Evolutionary conservation across 2,888 invertebrate genomes (phyloP), one percentile per base, ranked within the genome.

Genomic region (Melolontha melolontha): DNA sequence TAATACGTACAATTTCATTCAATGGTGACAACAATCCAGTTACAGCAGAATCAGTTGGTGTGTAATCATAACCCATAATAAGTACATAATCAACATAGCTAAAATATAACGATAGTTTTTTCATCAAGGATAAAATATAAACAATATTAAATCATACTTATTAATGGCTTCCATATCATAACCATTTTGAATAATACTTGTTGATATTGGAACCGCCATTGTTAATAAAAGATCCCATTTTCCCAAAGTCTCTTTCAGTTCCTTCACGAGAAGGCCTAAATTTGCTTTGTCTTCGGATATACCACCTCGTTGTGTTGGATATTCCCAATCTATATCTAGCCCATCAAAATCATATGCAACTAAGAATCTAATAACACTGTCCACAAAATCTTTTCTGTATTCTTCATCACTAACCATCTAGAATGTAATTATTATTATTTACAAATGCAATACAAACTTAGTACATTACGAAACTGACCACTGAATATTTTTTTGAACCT

Each of bases 1-100:
- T 59, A 62, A 5, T 63, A 75, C 76, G 77, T 76, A 80, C 80
- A 65, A 80, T 77, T 52, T 71, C 63, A 17, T 72, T 73, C 12
- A 85, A 71, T 7, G 85, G 84, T 8, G 85, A 80, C 64, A 84
- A 79, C 59, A 83, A 79, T 52, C 84, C 84, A 29, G 85, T 84
- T 17, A 75, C 74, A 63, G 71, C 59, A 10, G 79, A 77, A 54
- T 73, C 72, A 29, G 79, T 72, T 29, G 78, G 70, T 0, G 82
- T 81, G 63, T 84, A 83, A 75, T 87, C 87, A 73, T 86, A 87
- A 5, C 84, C 81, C 87, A 87, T 86, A 40, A 87, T 72, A 59
- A 85, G 81, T 16, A 86, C 81, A 66, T 82, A 82, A 75, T 86
- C 86, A 1, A 86, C 79, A 63, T 76, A 74, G n/a, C 84, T 84